These are phyloP conservation scores for Lordiphosa andalusiaca DNA, from an alignment of 2,888 invertebrate species.

Conservation along the genomic window DNA sequence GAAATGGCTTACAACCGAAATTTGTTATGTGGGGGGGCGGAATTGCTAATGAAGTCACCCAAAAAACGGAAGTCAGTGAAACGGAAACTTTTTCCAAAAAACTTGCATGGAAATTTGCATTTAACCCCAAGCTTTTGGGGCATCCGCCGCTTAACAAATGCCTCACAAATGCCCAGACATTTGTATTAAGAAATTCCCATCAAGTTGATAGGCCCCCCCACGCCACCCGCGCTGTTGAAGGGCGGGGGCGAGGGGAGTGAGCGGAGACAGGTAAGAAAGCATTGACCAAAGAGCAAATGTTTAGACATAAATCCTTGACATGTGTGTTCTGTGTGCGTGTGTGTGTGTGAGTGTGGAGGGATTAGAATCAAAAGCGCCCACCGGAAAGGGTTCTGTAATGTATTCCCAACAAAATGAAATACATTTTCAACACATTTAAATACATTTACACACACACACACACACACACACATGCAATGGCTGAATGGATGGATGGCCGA, in stretches of 20 bases:
- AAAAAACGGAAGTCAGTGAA: conserved; percentile 36
- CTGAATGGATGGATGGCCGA: background rate
- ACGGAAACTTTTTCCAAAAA: conserved; percentile 41
- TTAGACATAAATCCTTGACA: conserved; percentile 25
- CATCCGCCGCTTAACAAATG: too few species aligned
- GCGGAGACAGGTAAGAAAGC: conserved; percentile 31
- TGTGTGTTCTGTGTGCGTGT: conserved; percentile 1
- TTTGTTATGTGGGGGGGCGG: conserved; percentile 4
- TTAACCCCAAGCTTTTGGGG: conserved; percentile 21
- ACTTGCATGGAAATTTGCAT: conserved; percentile 49
- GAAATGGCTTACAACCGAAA: conserved; percentile 4
- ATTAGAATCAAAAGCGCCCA: conserved; percentile 23
- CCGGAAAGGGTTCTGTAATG: conserved; percentile 29
- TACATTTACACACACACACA: conserved; percentile 26
- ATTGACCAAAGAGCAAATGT: conserved; percentile 31
- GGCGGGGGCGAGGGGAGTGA: background rate
- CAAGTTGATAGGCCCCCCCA: background rate
- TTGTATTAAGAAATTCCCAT: conserved; percentile 49
- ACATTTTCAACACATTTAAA: conserved; percentile 42
- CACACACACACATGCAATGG: conserved; percentile 5
- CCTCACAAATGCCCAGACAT: conserved; percentile 38
- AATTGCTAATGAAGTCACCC: conserved; percentile 48
- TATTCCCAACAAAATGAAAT: conserved; percentile 36
- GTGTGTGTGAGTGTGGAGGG: conserved; percentile 4
- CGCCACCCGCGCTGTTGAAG: too few species aligned